Base-by-base conservation (phyloP, 2,113 vertebrate genomes). In the Dipodomys spectabilis region DNA sequence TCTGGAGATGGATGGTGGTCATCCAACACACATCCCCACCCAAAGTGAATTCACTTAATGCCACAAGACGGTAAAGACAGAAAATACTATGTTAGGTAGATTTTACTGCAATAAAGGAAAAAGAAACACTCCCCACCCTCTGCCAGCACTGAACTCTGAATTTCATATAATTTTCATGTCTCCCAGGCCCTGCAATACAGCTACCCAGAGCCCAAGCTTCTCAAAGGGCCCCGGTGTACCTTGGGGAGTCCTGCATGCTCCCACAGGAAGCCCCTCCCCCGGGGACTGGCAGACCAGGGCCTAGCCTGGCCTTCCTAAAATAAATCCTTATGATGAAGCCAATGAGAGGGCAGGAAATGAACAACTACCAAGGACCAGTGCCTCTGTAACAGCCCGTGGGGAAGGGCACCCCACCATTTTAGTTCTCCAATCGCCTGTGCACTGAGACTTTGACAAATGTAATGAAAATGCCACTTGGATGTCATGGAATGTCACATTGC, bases 381-480 rank as follows among this genome's bases (percentile, higher is more conserved):
- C 6, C 68, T 77, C 65, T 86, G 27, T 60, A 39, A n/a, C 20
- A 28, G 65, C 88, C 90, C 62, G 35, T 67, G 35, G 68, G 45
- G 44, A 92, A 95, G 84, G 53, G 45, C 23, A 64, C 4, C 8
- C 64, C 32, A 86, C 1, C 0, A 68, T 72, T 92, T 82, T 39
- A 62, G 73, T 86, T 86, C 89, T 85, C n/a, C 82, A 95, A 28
- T 82, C 82, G 53, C 5, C 32, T 28, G 2, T 15, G 44, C 69
- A 83, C 71, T 82, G 57, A 62, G 68, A 80, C 71, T 88, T 94
- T 80, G n/a, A 85, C 49, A 90, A 91, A 86, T 62, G 79, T 49
- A 87, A 82, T 87, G 81, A 93, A 96, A 94, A 85, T 45, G 57
- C 49, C 88, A 88, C 25, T 32, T 90, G 81, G 71, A 81, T 73